These are phyloP conservation scores for Platysternon megacephalum DNA, from an alignment of 2,113 vertebrate genomes.

Conservation along the genomic window DNA sequence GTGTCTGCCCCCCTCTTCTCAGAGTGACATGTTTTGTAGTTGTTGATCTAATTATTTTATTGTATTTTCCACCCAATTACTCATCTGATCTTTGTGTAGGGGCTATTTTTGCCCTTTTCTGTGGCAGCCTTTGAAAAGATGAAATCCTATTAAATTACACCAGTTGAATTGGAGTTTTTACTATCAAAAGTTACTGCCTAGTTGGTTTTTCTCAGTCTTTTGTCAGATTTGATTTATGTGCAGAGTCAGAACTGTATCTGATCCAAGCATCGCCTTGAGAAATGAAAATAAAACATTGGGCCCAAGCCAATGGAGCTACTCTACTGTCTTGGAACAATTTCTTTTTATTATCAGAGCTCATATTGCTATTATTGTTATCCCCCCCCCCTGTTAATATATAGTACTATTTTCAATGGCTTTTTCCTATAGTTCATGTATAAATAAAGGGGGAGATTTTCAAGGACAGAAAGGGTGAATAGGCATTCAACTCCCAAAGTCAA, in stretches of 20 bases:
- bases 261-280: background rate
- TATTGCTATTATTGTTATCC: background rate
- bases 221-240: background rate
- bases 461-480: background rate
- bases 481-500: background rate
- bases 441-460: background rate
- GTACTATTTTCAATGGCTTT: background rate
- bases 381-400: background rate
- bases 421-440: background rate
- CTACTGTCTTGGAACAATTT: conserved; percentile 60
- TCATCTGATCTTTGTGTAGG: background rate
- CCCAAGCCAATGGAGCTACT: background rate
- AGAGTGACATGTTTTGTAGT: background rate
- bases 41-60: background rate
- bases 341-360: background rate
- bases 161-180: background rate
- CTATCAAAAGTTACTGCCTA: background rate
- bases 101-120: background rate
- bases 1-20: background rate
- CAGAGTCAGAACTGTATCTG: conserved; percentile 5
- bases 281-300: conserved; percentile 38
- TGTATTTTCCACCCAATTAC: background rate
- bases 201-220: background rate
- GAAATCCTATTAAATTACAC: background rate
- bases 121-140: background rate